Percentiles rank a stretch among this genome's conserved stretches.
Evolutionary conservation across 2,888 invertebrate genomes (phyloP).

Genomic region (Noctua janthe): DNA sequence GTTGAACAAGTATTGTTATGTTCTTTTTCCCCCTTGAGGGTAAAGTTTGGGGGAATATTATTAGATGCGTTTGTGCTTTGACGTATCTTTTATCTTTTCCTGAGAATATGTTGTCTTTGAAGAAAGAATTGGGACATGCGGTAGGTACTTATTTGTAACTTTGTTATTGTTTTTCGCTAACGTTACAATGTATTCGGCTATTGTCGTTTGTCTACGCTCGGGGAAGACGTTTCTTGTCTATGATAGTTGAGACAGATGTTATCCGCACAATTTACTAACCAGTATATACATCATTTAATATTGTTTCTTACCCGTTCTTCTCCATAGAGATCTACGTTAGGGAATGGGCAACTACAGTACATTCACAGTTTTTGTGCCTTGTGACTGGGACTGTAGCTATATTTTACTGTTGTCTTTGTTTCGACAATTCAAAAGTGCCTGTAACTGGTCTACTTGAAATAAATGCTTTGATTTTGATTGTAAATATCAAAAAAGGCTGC

Average conservation of each 20-base stretch:
- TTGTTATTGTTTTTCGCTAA: neutral
- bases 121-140: constrained; percentile 16
- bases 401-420: no score
- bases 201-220: neutral
- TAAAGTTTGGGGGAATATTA: constrained; percentile 38
- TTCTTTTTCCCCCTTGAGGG: constrained; percentile 25
- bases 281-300: neutral
- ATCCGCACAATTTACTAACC: neutral
- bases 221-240: neutral
- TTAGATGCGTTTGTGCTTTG: constrained; percentile 44
- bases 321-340: no score
- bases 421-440: no score
- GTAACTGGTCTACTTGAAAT: no score
- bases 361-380: no score
- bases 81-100: constrained; percentile 25
- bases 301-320: no score
- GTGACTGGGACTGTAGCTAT: no score
- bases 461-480: no score
- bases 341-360: no score
- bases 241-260: neutral
- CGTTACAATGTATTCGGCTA: neutral
- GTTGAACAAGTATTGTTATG: constrained; percentile 45
- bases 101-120: constrained; percentile 22
- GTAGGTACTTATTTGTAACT: neutral
- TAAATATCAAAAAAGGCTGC: neutral